Conservation (phyloP, 2,797 vertebrate species). For the Enteromius afrohamiltoni region DNA sequence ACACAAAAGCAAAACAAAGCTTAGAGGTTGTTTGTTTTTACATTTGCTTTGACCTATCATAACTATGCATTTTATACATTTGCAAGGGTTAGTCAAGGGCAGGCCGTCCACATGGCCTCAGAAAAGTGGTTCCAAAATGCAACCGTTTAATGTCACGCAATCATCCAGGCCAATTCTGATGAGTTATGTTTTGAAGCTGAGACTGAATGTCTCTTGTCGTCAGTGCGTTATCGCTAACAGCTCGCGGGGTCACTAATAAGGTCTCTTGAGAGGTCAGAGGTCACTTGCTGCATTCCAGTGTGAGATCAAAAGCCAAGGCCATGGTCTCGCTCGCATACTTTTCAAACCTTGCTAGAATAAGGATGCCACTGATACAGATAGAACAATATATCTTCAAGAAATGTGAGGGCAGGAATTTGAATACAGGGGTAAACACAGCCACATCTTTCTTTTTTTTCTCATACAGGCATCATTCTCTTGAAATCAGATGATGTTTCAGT, state of each 20-base stretch:
- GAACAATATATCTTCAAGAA: background rate
- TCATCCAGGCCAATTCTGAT: conserved; percentile 1
- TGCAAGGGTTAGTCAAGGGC: background rate
- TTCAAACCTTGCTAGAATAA: conserved; percentile 15
- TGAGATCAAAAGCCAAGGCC: conserved; percentile 41
- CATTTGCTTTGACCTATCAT: conserved; percentile 12
- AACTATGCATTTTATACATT: background rate
- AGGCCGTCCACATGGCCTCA: background rate
- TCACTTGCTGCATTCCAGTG: conserved; percentile 34
- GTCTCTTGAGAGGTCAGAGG: conserved; percentile 46
- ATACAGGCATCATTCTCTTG: background rate
- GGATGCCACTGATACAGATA: background rate
- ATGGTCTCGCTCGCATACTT: conserved; percentile 27
- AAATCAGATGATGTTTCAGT: conserved; percentile 15
- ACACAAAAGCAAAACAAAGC: background rate
- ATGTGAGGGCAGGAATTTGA: background rate
- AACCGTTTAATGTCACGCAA: background rate
- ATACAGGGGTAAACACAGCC: background rate
- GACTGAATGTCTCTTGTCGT: conserved; percentile 14
- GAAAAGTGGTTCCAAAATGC: background rate
- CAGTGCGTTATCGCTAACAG: conserved; percentile 24
- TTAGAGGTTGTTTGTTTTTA: conserved; percentile 12
- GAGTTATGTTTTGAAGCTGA: conserved; percentile 36
- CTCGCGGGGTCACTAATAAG: conserved; percentile 24
- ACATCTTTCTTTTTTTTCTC: background rate